Percentiles rank a stretch among this genome's conserved stretches.
phyloP scores from a whole-genome alignment of 2,797 vertebrate genomes.

The Thripadectes ignobilis region DNA sequence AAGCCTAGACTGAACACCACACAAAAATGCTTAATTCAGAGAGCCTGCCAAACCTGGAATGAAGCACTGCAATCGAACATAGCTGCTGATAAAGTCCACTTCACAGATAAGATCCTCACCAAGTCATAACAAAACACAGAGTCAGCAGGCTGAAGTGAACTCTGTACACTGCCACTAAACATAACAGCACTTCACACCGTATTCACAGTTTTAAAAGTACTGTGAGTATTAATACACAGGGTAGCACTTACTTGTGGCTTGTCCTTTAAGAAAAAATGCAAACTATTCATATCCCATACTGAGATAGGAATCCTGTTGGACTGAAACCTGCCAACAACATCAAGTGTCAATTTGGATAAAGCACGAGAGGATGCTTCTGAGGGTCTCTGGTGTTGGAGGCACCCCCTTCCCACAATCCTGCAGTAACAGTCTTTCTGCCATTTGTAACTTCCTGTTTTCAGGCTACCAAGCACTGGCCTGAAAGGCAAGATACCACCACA shows the following conservation, averaged over 20 bases:
- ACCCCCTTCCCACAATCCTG: neutral
- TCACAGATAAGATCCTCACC: neutral
- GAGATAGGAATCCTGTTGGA: neutral
- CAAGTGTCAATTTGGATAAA: neutral
- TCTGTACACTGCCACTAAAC: neutral
- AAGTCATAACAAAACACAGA: neutral
- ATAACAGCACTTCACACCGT: neutral
- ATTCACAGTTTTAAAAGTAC: neutral
- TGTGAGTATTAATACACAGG: neutral
- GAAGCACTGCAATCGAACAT: neutral
- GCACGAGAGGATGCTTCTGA: neutral
- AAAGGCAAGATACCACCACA: neutral
- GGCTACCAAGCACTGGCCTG: neutral
- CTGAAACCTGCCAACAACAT: neutral
- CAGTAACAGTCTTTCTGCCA: neutral
- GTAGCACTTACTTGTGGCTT: neutral
- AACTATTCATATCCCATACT: neutral
- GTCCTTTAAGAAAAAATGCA: neutral
- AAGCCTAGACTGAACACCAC: neutral
- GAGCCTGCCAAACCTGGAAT: neutral
- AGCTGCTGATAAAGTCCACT: neutral
- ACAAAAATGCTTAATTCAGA: neutral
- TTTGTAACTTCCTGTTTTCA: neutral
- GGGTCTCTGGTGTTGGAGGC: neutral
- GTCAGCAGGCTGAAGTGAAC: neutral